Conservation (phyloP, 2,888 invertebrate species). For the Campaea margaritaria region DNA sequence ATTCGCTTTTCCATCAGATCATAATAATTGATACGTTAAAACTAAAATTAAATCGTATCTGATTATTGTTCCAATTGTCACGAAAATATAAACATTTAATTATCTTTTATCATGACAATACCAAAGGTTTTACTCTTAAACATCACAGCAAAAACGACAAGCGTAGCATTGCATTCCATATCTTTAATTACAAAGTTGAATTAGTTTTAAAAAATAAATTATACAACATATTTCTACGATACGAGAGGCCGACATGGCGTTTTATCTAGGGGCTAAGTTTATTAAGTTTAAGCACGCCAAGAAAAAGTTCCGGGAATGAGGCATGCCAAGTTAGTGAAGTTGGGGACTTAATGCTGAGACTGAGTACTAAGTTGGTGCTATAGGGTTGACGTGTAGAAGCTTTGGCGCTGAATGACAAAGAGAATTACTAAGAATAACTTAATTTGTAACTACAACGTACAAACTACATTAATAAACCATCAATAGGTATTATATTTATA, state of each 20-base stretch:
- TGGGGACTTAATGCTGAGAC: not conserved
- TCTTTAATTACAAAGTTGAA: slow-evolving; percentile 32
- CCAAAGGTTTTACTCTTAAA: slow-evolving; percentile 5
- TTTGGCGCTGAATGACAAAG: not conserved
- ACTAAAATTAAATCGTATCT: not conserved
- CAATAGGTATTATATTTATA: no score
- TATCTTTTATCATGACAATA: not conserved
- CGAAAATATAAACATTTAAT: slow-evolving; percentile 6
- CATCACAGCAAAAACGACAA: slow-evolving; percentile 6
- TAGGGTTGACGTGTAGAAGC: not conserved
- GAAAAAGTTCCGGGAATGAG: slow-evolving; percentile 11
- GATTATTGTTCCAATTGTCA: slow-evolving; percentile 18
- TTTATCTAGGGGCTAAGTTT: slow-evolving; percentile 21
- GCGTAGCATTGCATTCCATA: slow-evolving; percentile 20
- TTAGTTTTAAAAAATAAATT: slow-evolving; percentile 24
- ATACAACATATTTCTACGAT: slow-evolving; percentile 12
- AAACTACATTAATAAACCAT: no score
- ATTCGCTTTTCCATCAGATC: no score
- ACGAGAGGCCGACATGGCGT: slow-evolving; percentile 19
- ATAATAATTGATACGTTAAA: no score
- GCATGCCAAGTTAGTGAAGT: not conserved
- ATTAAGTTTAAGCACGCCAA: slow-evolving; percentile 22
- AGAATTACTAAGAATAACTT: no score
- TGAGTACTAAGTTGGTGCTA: not conserved
- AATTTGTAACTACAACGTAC: no score